Conservation (phyloP, 53 echinoderm and acorn worm genomes). For the Glandiceps talaboti region DNA sequence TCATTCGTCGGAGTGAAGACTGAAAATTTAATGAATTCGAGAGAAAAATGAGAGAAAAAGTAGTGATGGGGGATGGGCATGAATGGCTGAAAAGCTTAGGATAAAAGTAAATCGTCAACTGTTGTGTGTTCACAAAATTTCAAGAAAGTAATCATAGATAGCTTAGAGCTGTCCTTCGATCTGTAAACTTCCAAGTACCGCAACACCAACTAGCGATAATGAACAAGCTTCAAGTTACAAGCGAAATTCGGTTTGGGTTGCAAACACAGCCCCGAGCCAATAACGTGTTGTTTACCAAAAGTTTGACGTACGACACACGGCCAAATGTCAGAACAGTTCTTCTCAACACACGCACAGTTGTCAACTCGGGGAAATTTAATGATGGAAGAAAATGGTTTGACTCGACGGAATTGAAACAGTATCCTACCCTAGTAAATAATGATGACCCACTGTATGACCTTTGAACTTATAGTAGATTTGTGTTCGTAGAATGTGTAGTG, state of each 20-base stretch:
- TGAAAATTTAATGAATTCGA: too few relatives aligned
- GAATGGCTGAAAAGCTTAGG: too few relatives aligned
- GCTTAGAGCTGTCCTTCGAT: too few relatives aligned
- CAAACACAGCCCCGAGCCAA: background rate
- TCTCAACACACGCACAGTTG: background rate
- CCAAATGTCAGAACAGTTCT: background rate
- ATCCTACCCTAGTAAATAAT: background rate
- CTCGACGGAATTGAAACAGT: background rate
- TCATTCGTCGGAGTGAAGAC: too few relatives aligned
- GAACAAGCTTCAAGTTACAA: background rate
- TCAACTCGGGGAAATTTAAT: background rate
- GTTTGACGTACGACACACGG: background rate
- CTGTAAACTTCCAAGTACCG: too few relatives aligned
- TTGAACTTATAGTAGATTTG: too few relatives aligned
- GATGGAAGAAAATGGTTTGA: background rate
- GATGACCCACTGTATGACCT: background rate
- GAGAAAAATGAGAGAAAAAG: too few relatives aligned
- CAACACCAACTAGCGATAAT: background rate
- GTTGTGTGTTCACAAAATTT: too few relatives aligned
- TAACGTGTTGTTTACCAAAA: background rate
- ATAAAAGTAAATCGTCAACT: too few relatives aligned
- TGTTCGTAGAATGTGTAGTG: too few relatives aligned
- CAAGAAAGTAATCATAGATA: too few relatives aligned
- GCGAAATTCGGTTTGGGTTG: background rate
- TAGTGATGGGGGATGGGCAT: too few relatives aligned